These are phyloP conservation scores for Platorchestia sp. DNA, from an alignment of 1,140 invertebrate genomes.

Conservation along the genomic window DNA sequence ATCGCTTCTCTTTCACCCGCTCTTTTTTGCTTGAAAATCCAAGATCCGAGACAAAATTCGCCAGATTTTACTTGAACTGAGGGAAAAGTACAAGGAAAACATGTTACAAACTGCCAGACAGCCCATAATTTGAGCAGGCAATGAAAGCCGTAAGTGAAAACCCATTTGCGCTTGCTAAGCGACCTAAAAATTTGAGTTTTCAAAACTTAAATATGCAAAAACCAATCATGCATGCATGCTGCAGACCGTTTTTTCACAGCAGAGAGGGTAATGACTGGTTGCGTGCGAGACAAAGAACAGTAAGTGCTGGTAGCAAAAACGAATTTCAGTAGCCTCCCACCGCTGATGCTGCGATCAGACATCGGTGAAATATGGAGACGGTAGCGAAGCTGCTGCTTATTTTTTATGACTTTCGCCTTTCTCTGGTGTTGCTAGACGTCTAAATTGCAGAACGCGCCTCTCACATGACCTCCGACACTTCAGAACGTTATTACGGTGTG, in stretches of 20 bases:
- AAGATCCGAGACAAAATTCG: background rate
- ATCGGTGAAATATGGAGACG: background rate
- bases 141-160: background rate
- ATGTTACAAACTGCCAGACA: background rate
- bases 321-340: background rate
- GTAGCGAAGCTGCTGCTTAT: background rate
- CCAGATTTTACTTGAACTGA: background rate
- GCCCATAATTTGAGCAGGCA: background rate
- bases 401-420: background rate
- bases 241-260: background rate
- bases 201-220: background rate
- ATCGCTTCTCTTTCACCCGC: background rate
- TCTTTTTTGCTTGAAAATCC: background rate
- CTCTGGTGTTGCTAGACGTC: slow-evolving; percentile 4
- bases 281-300: background rate
- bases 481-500: background rate
- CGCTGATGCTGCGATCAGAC: background rate
- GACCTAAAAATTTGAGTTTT: background rate
- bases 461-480: slow-evolving; percentile 3
- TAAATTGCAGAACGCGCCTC: background rate
- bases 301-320: background rate
- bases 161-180: background rate
- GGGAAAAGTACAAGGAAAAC: background rate
- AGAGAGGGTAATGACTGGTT: background rate
- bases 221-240: background rate